Conservation (phyloP, 2,797 vertebrate species). For the Martes flavigula region DNA sequence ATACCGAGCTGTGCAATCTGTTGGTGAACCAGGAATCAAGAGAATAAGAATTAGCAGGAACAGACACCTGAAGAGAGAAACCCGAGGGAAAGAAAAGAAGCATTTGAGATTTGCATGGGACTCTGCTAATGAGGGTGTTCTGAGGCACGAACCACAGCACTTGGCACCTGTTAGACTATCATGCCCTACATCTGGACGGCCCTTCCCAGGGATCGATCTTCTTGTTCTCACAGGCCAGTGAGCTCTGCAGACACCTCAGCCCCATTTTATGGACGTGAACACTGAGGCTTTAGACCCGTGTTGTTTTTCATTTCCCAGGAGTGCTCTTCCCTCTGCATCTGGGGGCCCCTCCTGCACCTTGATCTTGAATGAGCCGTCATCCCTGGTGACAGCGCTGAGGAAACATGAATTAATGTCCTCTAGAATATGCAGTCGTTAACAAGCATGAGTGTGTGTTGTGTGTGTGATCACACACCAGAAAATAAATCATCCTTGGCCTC, state of each 20-base stretch:
- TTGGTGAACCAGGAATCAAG: neutral
- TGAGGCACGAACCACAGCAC: neutral
- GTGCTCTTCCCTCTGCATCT: neutral
- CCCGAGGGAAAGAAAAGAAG: neutral
- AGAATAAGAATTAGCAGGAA: neutral
- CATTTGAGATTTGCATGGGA: neutral
- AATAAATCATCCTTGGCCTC: neutral
- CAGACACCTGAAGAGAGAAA: slow-evolving; percentile 31
- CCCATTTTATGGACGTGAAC: neutral
- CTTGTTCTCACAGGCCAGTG: neutral
- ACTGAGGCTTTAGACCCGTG: neutral
- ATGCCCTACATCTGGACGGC: neutral
- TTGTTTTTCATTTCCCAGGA: neutral
- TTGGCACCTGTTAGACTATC: neutral
- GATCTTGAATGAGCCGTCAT: neutral
- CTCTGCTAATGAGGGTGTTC: neutral
- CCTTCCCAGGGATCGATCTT: neutral
- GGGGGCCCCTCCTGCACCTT: neutral
- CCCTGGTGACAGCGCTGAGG: neutral
- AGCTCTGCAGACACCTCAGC: neutral
- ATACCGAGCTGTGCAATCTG: neutral
- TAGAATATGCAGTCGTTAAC: neutral
- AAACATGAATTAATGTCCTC: neutral
- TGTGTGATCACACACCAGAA: neutral
- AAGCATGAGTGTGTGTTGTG: neutral